A percentile compares a stretch with the other conserved stretches of the same genome.
phyloP scores from a whole-genome alignment of 2,888 invertebrate genomes.

The Dryadula phaetusa region DNA sequence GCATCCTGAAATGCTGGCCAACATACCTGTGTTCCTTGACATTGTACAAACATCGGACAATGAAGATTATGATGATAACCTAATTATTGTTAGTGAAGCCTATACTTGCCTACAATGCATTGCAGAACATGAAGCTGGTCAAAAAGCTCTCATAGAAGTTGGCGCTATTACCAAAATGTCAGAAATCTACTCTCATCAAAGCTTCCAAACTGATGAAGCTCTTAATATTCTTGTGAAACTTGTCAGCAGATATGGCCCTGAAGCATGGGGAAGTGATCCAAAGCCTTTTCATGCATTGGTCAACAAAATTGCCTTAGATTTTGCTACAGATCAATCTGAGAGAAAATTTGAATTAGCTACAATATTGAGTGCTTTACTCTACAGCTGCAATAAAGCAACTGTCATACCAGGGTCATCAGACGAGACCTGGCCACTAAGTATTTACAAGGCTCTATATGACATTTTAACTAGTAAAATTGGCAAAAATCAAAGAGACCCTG shows the following conservation, averaged over 20 bases:
- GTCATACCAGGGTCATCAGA: slow-evolving; percentile 86
- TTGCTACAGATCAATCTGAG: slow-evolving; percentile 94
- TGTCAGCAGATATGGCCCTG: slow-evolving; percentile 88
- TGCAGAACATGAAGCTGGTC: slow-evolving; percentile 90
- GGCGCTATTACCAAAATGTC: slow-evolving; percentile 93
- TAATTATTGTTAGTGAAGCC: slow-evolving; percentile 94
- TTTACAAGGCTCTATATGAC: slow-evolving; percentile 92
- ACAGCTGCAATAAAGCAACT: slow-evolving; percentile 88
- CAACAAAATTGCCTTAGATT: slow-evolving; percentile 93
- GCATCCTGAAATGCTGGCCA: slow-evolving; percentile 92
- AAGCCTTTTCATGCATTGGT: slow-evolving; percentile 92
- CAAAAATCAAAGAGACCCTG: slow-evolving; percentile 94
- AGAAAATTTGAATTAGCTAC: slow-evolving; percentile 94
- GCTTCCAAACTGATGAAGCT: slow-evolving; percentile 95
- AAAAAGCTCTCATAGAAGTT: slow-evolving; percentile 90
- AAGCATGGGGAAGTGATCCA: slow-evolving; percentile 91
- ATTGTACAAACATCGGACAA: slow-evolving; percentile 94
- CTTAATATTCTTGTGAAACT: slow-evolving; percentile 91
- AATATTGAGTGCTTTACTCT: slow-evolving; percentile 89
- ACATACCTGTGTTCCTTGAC: slow-evolving; percentile 92
- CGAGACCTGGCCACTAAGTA: slow-evolving; percentile 92
- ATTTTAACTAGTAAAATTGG: slow-evolving; percentile 94
- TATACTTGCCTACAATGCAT: slow-evolving; percentile 93
- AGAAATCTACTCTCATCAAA: slow-evolving; percentile 93
- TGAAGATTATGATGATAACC: slow-evolving; percentile 92